Percentiles rank a stretch among this genome's conserved stretches.
Evolutionary conservation across 2,888 invertebrate genomes (phyloP).

Genomic region (Clivina fossor): DNA sequence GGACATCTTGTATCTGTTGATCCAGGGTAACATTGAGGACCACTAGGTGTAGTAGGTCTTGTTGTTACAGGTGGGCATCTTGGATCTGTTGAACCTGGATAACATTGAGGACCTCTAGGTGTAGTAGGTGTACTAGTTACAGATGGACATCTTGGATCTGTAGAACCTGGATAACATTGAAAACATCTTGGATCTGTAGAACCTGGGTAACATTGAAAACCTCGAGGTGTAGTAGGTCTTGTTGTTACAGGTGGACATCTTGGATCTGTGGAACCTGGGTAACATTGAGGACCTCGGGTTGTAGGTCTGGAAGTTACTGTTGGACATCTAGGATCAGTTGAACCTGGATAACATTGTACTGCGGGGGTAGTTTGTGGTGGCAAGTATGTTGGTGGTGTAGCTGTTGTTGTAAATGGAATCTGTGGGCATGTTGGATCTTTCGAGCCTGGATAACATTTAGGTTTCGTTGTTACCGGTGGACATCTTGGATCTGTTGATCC

Average conservation of each 20-base stretch:
- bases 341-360: slow-evolving; percentile 37
- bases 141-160: slow-evolving; percentile 42
- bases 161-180: slow-evolving; percentile 44
- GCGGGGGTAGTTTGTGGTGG: slow-evolving; percentile 1
- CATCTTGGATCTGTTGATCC: slow-evolving; percentile 32
- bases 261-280: slow-evolving; percentile 45
- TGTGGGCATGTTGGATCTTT: slow-evolving; percentile 47
- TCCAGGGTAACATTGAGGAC: slow-evolving; percentile 17
- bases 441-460: slow-evolving; percentile 46
- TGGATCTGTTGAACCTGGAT: slow-evolving; percentile 50
- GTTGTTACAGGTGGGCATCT: slow-evolving; percentile 53
- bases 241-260: slow-evolving; percentile 42
- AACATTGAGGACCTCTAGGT: slow-evolving; percentile 40
- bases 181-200: slow-evolving; percentile 43
- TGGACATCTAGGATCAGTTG: slow-evolving; percentile 42
- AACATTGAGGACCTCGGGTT: slow-evolving; percentile 40
- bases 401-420: slow-evolving; percentile 39
- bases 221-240: slow-evolving; percentile 23
- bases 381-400: slow-evolving; percentile 10
- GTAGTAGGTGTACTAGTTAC: slow-evolving; percentile 42
- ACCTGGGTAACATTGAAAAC: slow-evolving; percentile 41
- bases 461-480: slow-evolving; percentile 42
- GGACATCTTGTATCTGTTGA: slow-evolving; percentile 22
- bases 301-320: slow-evolving; percentile 28
- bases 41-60: slow-evolving; percentile 33